Evolutionary conservation across 2,888 invertebrate species (phyloP), one percentile per base, ranked within the genome.

Genomic region (Andrena bicolor): DNA sequence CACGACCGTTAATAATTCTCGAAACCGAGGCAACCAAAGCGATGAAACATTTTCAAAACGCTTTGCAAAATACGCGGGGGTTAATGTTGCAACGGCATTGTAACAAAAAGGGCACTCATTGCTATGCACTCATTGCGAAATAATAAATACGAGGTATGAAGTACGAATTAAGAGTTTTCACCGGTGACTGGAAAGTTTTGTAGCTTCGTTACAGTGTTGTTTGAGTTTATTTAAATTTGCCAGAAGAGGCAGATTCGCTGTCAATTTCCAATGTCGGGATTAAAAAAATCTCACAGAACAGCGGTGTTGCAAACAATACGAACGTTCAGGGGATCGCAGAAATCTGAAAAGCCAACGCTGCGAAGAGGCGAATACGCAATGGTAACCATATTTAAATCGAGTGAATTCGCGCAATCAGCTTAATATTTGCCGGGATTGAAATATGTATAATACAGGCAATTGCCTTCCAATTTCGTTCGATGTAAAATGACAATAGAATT

Each of bases 381-480:
- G 65, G 51, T 48, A 66, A 65, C 80, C 65, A 71, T 80, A 53
- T 80, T 71, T 66, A 35, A 65, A 71, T 66, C 80, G 80, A 66
- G 80, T 66, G 80, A 80, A 80, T 80, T 79, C 80, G 60, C 30
- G 13, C 20, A 71, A 80, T 66, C 71, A 65, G 65, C 71, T 80
- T 79, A 61, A 61, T 48, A 80, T 71, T 53, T 56, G 56, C 66
- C 32, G 51, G 28, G 49, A 61, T 26, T 28, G 65, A 65, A 71
- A 66, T 65, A 80, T 16, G 41, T 41, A 41, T 70, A 80, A 65
- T 66, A 26, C 41, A n/a, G 51, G 60, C 61, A 79, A 80, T 80
- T 80, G 71, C 32, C 51, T 16, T 4, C 13, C 30, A 60, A 80
- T 79, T 71, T 28, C 28, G 65, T 71, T 66, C 51, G 48, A 8